A percentile compares a stretch with the other conserved stretches of the same genome.
Conservation (phyloP, 2,113 vertebrate genomes). For the Alaudala cheleensis region DNA sequence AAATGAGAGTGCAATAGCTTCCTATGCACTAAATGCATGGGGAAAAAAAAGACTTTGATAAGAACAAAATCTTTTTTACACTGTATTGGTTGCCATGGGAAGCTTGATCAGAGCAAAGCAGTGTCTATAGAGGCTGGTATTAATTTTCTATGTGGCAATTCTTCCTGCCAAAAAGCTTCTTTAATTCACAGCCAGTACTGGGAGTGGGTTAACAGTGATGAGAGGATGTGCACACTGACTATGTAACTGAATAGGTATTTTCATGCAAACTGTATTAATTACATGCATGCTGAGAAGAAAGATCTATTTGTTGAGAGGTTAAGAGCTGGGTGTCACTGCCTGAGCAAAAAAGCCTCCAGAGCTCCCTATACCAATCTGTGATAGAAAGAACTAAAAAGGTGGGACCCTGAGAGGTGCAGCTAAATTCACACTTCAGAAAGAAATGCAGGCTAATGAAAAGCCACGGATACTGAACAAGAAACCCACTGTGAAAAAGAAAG, state of each 20-base stretch:
- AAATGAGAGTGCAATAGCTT: constrained; percentile 17
- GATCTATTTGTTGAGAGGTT: background rate
- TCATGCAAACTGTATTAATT: constrained; percentile 9
- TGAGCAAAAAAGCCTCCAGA: background rate
- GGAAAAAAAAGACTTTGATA: constrained; percentile 36
- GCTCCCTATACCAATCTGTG: background rate
- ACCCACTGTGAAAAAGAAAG: background rate
- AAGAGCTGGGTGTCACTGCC: background rate
- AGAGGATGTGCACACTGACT: background rate
- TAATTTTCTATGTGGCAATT: constrained; percentile 29
- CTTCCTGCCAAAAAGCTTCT: constrained; percentile 36
- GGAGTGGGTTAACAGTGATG: background rate
- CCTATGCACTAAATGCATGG: constrained; percentile 23
- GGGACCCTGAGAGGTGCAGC: background rate
- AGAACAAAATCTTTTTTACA: constrained; percentile 34
- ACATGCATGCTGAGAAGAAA: constrained; percentile 24
- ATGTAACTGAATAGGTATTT: constrained; percentile 28
- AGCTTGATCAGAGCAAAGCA: constrained; percentile 27
- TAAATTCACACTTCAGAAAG: background rate
- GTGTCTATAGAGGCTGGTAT: constrained; percentile 27
- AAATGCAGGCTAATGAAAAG: background rate
- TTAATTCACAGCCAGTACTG: constrained; percentile 3
- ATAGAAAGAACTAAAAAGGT: background rate
- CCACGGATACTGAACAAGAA: background rate
- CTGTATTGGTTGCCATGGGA: constrained; percentile 38